Conservation (phyloP, 2,888 invertebrate genomes). For the Dysmachus trigonus region DNA sequence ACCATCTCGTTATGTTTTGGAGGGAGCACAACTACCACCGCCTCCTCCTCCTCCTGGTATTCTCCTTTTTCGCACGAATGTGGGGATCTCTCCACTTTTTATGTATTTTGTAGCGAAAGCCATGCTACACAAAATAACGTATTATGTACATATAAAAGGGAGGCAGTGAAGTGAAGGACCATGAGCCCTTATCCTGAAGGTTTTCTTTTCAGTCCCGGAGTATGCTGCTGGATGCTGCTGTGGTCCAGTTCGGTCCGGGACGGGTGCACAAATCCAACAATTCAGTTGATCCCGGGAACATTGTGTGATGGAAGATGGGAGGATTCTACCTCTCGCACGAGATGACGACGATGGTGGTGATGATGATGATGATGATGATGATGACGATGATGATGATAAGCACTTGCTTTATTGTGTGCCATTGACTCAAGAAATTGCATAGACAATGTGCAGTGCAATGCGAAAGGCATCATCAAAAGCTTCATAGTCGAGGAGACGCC, state of each 20-base stretch:
- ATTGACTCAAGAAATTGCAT: background rate
- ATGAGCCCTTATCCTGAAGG: background rate
- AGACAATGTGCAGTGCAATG: background rate
- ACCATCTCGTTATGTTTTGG: conserved; percentile 47
- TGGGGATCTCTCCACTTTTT: conserved; percentile 44
- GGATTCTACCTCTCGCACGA: background rate
- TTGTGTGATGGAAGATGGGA: background rate
- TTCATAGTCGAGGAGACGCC: background rate
- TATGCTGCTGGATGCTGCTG: background rate
- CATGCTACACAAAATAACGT: background rate
- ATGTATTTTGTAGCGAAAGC: conserved; percentile 43
- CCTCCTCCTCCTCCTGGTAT: background rate
- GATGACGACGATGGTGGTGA: background rate
- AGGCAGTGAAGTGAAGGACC: background rate
- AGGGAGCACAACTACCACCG: background rate
- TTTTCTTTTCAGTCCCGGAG: background rate
- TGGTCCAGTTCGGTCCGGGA: too few species aligned
- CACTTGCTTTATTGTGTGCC: background rate
- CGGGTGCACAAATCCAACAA: background rate
- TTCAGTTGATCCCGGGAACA: background rate
- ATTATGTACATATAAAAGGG: background rate
- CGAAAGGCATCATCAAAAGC: background rate
- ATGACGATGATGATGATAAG: background rate
- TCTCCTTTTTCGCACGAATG: conserved; percentile 16
- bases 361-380: background rate